Evolutionary conservation across 2,113 vertebrate species (phyloP).

Genomic region (Odontesthes bonariensis): DNA sequence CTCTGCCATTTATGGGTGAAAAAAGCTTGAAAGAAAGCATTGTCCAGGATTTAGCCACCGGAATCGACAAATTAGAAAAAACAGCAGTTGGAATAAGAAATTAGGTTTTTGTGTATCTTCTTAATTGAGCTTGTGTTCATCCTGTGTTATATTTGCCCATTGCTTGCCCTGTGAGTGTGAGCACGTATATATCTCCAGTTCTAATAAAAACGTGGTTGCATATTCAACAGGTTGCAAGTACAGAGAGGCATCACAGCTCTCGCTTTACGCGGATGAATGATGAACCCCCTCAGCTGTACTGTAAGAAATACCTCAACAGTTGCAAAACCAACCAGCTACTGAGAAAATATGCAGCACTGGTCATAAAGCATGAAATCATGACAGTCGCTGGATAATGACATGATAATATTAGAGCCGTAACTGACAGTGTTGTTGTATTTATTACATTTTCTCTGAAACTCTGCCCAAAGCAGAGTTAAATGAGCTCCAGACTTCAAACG

Average conservation of each 20-base stretch:
- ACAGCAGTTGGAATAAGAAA: constrained; percentile 19
- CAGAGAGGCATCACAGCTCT: constrained; percentile 33
- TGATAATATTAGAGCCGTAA: neutral
- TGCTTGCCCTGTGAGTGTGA: constrained; percentile 55
- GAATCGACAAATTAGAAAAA: constrained; percentile 49
- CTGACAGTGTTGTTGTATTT: neutral
- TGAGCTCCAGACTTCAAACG: no score
- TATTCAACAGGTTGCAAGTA: constrained; percentile 66
- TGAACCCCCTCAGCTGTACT: constrained; percentile 7
- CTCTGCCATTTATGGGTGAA: neutral
- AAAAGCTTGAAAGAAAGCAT: neutral
- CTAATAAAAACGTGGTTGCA: constrained; percentile 61
- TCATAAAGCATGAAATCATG: neutral
- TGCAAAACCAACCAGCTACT: no score
- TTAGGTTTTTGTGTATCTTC: constrained; percentile 48
- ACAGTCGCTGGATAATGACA: neutral
- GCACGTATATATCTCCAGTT: constrained; percentile 65
- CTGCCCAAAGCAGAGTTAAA: neutral
- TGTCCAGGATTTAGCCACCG: constrained; percentile 33
- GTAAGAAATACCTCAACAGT: neutral
- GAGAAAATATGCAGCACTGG: no score
- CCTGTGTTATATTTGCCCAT: constrained; percentile 60
- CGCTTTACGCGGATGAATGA: constrained; percentile 17
- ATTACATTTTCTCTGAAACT: neutral
- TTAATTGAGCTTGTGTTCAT: constrained; percentile 23